Conservation (phyloP, 2,888 invertebrate genomes). For the Brachyopa scutellaris region DNA sequence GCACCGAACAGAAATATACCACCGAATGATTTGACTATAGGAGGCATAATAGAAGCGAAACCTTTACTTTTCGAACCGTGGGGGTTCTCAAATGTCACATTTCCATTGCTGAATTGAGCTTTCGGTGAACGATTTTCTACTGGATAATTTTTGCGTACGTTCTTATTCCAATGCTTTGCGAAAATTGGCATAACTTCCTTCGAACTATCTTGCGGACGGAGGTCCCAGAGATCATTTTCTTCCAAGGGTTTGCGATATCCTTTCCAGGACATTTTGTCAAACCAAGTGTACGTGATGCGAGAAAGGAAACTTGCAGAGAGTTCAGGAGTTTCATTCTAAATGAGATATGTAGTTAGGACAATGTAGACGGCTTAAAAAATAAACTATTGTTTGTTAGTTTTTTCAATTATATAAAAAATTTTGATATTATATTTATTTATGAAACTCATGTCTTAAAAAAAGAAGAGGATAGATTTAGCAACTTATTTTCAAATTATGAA, state of each 20-base stretch:
- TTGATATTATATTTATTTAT: too few relatives aligned
- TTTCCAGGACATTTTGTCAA: conserved; percentile 91
- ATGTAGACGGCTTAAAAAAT: too few relatives aligned
- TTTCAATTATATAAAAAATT: too few relatives aligned
- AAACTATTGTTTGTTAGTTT: too few relatives aligned
- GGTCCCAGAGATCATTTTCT: conserved; percentile 92
- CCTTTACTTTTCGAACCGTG: conserved; percentile 85
- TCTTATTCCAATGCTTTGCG: conserved; percentile 91
- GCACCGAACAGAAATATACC: conserved; percentile 93
- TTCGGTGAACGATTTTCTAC: conserved; percentile 77
- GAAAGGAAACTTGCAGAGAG: conserved; percentile 92
- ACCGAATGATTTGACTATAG: conserved; percentile 93
- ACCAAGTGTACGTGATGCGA: conserved; percentile 94
- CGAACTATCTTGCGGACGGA: conserved; percentile 92
- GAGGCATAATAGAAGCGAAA: conserved; percentile 91
- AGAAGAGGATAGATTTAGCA: too few relatives aligned
- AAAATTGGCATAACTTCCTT: conserved; percentile 91
- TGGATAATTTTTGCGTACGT: conserved; percentile 84
- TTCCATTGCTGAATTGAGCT: conserved; percentile 82
- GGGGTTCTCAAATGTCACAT: conserved; percentile 87
- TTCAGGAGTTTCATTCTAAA: conserved; percentile 94
- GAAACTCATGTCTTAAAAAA: too few relatives aligned
- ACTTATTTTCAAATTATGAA: too few relatives aligned
- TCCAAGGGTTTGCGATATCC: conserved; percentile 93
- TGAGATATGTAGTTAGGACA: too few relatives aligned